Evolutionary conservation across 2,797 vertebrate species (phyloP), one percentile per base, ranked within the genome.

Genomic region (Perodicticus potto): DNA sequence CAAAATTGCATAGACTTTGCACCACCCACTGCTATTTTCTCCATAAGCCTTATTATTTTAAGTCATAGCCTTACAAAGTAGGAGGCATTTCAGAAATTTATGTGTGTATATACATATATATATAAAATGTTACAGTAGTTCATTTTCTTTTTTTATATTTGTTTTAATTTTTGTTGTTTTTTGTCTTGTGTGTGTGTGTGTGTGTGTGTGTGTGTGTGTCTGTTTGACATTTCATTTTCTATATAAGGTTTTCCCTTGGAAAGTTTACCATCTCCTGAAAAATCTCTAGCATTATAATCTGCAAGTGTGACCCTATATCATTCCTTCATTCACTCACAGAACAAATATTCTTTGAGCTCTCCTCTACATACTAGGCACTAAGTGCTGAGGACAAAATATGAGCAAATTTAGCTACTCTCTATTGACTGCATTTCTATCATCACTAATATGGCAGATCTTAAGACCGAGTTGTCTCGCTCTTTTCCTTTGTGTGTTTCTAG

Each of bases 401-500:
- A 76, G 16, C 53, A 83, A 74, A 70, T 91, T 37, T 72, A 72
- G 11, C 49, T 1, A 2, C 27, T 74, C 5, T 89, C 76, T 87
- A 5, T 19, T 92, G 88, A 63, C 6, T 61, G 45, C 22, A 32
- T 89, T 72, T 82, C 73, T 77, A 12, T 25, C 74, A 8, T 85
- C 67, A 84, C 20, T 61, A 20, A 40, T 59, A 59, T 20, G 65
- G 32, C 40, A 27, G 22, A 69, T 45, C 20, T 78, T 85, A 77
- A 45, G 40, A 86, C 37, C 72, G 14, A 69, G 2, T 77, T 16
- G 27, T 95, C 53, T 89, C 73, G 96, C 67, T 74, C 27, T 25
- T 49, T 78, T 55, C 73, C 59, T 82, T 63, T 93, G 32, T 87
- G 40, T 91, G 16, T 90, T 97, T 93, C 49, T 98, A 99, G 98